Percentiles rank a stretch among this genome's conserved stretches.
Conservation (phyloP, 2,113 vertebrate genomes). For the Oreochromis aureus region DNA sequence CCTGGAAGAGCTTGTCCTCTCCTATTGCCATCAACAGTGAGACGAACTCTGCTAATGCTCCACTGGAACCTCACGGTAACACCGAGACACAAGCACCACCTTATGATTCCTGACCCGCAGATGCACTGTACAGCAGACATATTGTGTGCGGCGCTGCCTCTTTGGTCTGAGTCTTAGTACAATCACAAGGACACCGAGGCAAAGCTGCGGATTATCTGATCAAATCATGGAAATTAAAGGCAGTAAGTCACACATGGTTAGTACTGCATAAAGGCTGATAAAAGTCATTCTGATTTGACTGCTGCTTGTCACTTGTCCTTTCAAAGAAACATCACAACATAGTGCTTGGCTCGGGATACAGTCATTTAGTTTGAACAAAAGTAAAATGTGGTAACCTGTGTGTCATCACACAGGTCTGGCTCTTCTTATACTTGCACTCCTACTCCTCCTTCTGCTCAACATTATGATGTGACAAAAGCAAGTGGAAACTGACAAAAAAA, state of each 20-base stretch:
- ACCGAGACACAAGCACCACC: slow-evolving; percentile 26
- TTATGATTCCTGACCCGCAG: slow-evolving; percentile 42
- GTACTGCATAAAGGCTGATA: slow-evolving; percentile 2
- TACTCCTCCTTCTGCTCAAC: slow-evolving; percentile 9
- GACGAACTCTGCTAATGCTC: slow-evolving; percentile 42
- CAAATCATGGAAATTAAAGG: slow-evolving; percentile 36
- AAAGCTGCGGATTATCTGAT: slow-evolving; percentile 38
- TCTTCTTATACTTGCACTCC: background rate
- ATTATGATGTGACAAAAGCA: slow-evolving; percentile 6
- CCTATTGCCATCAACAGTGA: slow-evolving; percentile 55
- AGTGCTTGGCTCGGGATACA: slow-evolving; percentile 14
- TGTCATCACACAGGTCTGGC: slow-evolving; percentile 21
- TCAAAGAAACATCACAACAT: background rate
- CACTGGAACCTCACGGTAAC: slow-evolving; percentile 30
- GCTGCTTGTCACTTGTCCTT: slow-evolving; percentile 5
- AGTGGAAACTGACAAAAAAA: background rate
- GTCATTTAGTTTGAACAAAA: slow-evolving; percentile 46
- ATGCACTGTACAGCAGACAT: slow-evolving; percentile 11
- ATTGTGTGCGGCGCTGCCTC: slow-evolving; percentile 5
- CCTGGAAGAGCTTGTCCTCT: slow-evolving; percentile 65
- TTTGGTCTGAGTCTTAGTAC: slow-evolving; percentile 45
- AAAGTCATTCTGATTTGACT: slow-evolving; percentile 22
- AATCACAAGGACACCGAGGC: slow-evolving; percentile 8
- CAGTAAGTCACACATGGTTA: background rate
- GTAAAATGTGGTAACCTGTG: slow-evolving; percentile 34